Evolutionary conservation across 1,140 invertebrate genomes (phyloP).

Genomic region (Meteorus sp.): DNA sequence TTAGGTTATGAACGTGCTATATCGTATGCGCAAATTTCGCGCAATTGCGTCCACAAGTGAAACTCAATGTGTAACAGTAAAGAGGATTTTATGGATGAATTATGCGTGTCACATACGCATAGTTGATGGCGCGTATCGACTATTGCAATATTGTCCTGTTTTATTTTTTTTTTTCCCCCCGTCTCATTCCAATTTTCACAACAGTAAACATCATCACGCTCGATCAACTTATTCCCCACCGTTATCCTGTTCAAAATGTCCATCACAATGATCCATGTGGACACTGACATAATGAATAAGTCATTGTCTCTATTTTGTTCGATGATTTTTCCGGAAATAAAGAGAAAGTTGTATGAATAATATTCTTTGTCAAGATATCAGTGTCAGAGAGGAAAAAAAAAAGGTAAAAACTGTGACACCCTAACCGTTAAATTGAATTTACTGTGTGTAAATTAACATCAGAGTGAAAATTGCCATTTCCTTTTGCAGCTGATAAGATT

Average conservation of each 20-base stretch:
- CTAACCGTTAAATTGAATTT: too few relatives aligned
- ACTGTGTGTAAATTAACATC: too few relatives aligned
- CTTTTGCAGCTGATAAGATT: too few relatives aligned
- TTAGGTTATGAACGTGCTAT: neutral
- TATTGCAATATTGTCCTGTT: conserved; percentile 34
- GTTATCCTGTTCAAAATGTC: too few relatives aligned
- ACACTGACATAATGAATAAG: too few relatives aligned
- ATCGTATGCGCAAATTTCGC: conserved; percentile 34
- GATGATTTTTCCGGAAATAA: conserved; percentile 32
- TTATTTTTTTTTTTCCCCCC: conserved; percentile 27
- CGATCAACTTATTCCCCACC: too few relatives aligned
- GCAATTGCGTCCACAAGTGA: conserved; percentile 42
- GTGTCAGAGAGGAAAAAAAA: too few relatives aligned
- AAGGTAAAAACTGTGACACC: too few relatives aligned
- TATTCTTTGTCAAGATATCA: too few relatives aligned
- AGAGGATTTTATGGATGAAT: conserved; percentile 33
- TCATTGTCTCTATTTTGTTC: conserved; percentile 22
- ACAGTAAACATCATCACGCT: neutral
- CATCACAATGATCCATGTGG: too few relatives aligned
- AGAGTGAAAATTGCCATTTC: too few relatives aligned
- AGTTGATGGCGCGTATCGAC: conserved; percentile 32
- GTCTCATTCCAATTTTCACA: neutral
- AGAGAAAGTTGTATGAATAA: conserved; percentile 46
- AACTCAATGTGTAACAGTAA: conserved; percentile 48
- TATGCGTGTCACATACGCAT: conserved; percentile 26